phyloP scores from a whole-genome alignment of 2,888 invertebrate genomes.

The Falcaria lacertinaria region DNA sequence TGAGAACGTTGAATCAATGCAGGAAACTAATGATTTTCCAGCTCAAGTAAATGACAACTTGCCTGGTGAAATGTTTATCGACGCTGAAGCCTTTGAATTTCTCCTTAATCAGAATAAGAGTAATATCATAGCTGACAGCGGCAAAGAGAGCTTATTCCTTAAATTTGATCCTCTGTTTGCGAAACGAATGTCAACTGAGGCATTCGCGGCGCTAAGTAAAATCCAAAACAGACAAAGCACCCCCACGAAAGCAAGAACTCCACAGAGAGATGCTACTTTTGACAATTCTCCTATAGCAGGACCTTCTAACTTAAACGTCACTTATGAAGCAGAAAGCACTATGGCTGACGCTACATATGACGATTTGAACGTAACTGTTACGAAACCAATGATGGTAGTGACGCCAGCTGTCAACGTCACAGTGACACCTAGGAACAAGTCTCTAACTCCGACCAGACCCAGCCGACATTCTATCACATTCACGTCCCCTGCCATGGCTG shows the following conservation, averaged over 20 bases:
- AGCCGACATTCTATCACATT: slow-evolving; percentile 65
- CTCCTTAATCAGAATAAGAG: slow-evolving; percentile 63
- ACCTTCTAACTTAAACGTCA: slow-evolving; percentile 37
- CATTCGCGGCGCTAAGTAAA: slow-evolving; percentile 48
- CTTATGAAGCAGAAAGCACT: slow-evolving; percentile 27
- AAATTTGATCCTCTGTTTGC: slow-evolving; percentile 73
- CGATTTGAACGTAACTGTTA: slow-evolving; percentile 45
- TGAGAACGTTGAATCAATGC: slow-evolving; percentile 46
- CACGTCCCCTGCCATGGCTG: slow-evolving; percentile 74
- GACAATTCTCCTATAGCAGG: slow-evolving; percentile 29
- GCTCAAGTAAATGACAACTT: slow-evolving; percentile 35
- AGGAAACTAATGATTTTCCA: slow-evolving; percentile 46
- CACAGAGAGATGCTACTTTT: slow-evolving; percentile 19
- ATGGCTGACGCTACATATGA: slow-evolving; percentile 39
- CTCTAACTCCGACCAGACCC: slow-evolving; percentile 49
- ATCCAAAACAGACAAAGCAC: slow-evolving; percentile 54
- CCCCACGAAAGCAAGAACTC: slow-evolving; percentile 40
- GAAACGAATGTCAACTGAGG: slow-evolving; percentile 55
- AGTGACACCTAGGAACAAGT: slow-evolving; percentile 49
- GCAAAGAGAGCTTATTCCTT: slow-evolving; percentile 70
- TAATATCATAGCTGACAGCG: slow-evolving; percentile 57
- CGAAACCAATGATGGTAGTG: slow-evolving; percentile 71
- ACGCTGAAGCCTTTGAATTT: slow-evolving; percentile 69
- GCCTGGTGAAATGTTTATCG: slow-evolving; percentile 63
- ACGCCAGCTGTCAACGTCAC: slow-evolving; percentile 62